phyloP scores from a whole-genome alignment of 2,888 invertebrate genomes.

The Erebia epiphron region DNA sequence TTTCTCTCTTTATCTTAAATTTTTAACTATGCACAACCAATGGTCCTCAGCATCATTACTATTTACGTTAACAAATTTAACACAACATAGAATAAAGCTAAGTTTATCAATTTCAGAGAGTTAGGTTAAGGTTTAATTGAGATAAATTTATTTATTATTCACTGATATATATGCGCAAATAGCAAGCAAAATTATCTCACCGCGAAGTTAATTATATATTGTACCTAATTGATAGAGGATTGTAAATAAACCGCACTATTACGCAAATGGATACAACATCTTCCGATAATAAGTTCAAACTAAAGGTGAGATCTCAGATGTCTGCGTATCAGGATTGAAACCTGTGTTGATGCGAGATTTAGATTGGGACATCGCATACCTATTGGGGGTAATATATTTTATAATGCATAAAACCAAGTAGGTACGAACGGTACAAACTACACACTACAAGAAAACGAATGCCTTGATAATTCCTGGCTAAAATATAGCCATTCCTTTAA shows the following conservation, averaged over 20 bases:
- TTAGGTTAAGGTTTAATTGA: background rate
- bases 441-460: background rate
- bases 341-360: background rate
- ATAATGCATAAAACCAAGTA: background rate
- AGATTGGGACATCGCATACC: no score
- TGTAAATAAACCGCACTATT: constrained; percentile 41
- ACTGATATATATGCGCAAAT: background rate
- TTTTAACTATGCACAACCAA: no score
- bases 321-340: background rate
- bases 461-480: no score
- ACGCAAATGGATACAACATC: constrained; percentile 41
- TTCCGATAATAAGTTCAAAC: constrained; percentile 34
- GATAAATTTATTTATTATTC: background rate
- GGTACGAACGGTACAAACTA: background rate
- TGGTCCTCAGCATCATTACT: no score
- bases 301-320: constrained; percentile 2
- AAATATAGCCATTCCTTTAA: no score
- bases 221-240: constrained; percentile 41
- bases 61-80: no score
- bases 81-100: background rate
- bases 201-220: background rate
- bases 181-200: constrained; percentile 4
- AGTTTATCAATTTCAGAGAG: background rate
- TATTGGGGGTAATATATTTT: no score
- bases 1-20: no score